phyloP scores from a whole-genome alignment of 2,797 vertebrate genomes.

The Agapornis canus region DNA sequence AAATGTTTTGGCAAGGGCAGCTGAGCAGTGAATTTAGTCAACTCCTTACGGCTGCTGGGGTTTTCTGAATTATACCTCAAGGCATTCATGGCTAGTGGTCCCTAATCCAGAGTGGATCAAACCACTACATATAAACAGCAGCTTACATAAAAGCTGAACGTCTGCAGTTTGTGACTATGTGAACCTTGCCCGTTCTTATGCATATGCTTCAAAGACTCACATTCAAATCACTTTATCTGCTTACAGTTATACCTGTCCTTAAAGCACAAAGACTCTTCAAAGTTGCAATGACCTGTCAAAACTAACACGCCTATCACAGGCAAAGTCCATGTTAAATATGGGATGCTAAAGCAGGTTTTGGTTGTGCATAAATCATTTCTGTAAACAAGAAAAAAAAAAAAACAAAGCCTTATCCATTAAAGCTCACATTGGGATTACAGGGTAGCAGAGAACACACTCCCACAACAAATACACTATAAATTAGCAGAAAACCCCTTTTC shows the following conservation, averaged over 20 bases:
- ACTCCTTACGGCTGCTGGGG: neutral
- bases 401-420: neutral
- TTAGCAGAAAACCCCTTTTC: neutral
- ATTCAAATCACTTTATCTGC: neutral
- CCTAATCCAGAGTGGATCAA: neutral
- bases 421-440: neutral
- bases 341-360: neutral
- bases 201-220: neutral
- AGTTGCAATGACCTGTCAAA: neutral
- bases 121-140: neutral
- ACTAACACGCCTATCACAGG: neutral
- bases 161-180: neutral
- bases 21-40: neutral
- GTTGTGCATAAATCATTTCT: neutral
- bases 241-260: neutral
- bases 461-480: neutral
- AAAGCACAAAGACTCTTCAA: neutral
- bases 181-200: neutral
- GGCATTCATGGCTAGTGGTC: neutral
- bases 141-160: neutral
- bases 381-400: neutral
- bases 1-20: neutral
- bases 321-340: neutral
- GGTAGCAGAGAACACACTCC: neutral
- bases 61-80: neutral